Conservation (phyloP, 2,888 invertebrate species). For the Embidobia sp. region DNA sequence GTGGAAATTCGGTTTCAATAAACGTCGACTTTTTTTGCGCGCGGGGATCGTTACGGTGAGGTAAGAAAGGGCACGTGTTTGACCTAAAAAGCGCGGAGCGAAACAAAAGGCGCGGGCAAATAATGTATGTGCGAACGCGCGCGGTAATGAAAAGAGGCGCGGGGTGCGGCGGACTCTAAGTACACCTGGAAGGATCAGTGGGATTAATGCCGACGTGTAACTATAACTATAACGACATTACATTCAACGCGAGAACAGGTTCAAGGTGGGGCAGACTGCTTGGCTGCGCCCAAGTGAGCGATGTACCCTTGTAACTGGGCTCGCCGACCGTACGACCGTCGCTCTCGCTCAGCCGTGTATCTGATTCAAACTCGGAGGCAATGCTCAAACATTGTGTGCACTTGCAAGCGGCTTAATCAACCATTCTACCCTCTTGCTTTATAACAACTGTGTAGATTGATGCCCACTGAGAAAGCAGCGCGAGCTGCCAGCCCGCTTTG, state of each 20-base stretch:
- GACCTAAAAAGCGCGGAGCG: conserved; percentile 27
- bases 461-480: conserved; percentile 57
- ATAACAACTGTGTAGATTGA: conserved; percentile 60
- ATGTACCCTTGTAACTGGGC: conserved; percentile 37
- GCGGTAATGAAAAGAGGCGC: conserved; percentile 36
- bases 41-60: too few relatives aligned
- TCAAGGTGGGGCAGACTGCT: conserved; percentile 69
- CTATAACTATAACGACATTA: conserved; percentile 48
- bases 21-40: too few relatives aligned
- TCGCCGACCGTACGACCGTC: conserved; percentile 60
- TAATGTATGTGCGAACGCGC: conserved; percentile 42
- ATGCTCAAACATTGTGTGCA: conserved; percentile 73
- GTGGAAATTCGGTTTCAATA: conserved; percentile 7
- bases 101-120: conserved; percentile 33
- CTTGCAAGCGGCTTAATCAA: conserved; percentile 78
- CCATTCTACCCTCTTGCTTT: conserved; percentile 69
- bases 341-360: conserved; percentile 63
- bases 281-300: conserved; percentile 62
- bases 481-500: conserved; percentile 7
- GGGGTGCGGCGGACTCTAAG: conserved; percentile 9
- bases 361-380: conserved; percentile 73
- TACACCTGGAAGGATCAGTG: conserved; percentile 32
- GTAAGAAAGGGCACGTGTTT: conserved; percentile 8
- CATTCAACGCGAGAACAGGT: conserved; percentile 63
- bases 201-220: conserved; percentile 43